These are phyloP conservation scores for Orthonyx spaldingii DNA, from an alignment of 2,113 vertebrate genomes.

Conservation along the genomic window DNA sequence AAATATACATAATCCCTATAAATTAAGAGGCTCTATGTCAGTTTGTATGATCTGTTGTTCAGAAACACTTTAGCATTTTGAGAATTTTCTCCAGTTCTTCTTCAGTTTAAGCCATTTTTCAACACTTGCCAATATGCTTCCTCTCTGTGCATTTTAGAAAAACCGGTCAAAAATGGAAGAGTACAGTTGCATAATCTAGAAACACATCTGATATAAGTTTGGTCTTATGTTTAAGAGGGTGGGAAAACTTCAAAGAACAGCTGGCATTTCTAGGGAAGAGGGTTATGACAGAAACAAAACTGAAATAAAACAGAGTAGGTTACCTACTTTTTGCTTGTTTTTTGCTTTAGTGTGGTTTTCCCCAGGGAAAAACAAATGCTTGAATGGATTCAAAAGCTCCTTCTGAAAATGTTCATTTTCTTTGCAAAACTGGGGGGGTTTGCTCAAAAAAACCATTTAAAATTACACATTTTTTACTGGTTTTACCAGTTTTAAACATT, in stretches of 20 bases:
- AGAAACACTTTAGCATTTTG: neutral
- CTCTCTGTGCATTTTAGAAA: neutral
- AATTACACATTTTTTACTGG: neutral
- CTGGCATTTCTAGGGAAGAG: neutral
- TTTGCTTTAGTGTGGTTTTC: neutral
- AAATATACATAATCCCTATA: neutral
- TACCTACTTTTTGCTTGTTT: neutral
- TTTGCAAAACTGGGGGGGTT: neutral
- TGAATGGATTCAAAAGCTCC: neutral
- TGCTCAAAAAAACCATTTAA: neutral
- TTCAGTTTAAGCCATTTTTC: neutral
- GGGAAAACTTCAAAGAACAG: neutral
- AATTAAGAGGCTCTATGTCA: neutral
- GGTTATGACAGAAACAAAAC: neutral
- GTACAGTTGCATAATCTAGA: neutral
- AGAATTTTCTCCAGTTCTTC: neutral
- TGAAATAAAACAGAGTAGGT: neutral
- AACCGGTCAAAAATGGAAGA: neutral
- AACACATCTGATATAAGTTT: neutral
- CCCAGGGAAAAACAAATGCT: fast-evolving
- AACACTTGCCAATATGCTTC: fast-evolving
- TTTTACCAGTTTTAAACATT: neutral
- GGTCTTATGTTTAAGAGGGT: neutral
- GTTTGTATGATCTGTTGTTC: neutral
- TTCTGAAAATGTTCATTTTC: neutral